Base-by-base conservation (phyloP, 2,113 vertebrate species). In the Anthoscopus minutus region DNA sequence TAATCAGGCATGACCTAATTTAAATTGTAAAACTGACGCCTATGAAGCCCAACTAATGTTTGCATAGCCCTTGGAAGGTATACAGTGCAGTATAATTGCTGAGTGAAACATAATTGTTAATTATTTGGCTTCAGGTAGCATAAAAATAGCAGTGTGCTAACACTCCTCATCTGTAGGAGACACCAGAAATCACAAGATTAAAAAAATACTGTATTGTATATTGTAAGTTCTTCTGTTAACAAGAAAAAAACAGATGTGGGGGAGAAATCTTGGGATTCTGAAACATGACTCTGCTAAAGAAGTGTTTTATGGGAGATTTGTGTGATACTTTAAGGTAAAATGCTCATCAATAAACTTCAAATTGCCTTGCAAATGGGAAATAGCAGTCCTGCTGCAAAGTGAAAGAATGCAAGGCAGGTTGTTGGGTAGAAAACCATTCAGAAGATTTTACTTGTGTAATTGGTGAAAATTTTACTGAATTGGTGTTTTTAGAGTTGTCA, bases 391-490 rank as follows among this genome's bases (percentile, higher is more conserved):
- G 11, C 50, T 80, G 38, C 72, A 66, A 88, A 79, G 50, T 74
- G 44, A 81, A 94, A 89, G 50, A 48, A 80, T 81, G 20, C 28
- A 61, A 35, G 10, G 70, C 47, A 69, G 16, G 13, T 65, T 94
- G 54, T 27, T 35, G 58, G 54, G 82, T 73, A 56, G 37, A 82
- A 89, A 83, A 77, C 23, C 12, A 7, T 85, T 69, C 30, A 53
- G 61, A 45, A 83, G 27, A 56, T 70, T 58, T 17, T 16, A 86
- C 16, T 4, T 12, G 23, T 66, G 31, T 92, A 81, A 94, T 65
- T 90, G 66, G 42, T 90, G 56, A 94, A 76, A 79, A 47, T 91
- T 96, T 95, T 93, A 69, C 54, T 93, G 81, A 96, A 61, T 80
- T 90, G 44, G 16, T 81, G 58, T 92, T 70, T 82, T 92, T 74